These are phyloP conservation scores for Drosophila repletoides DNA, from an alignment of 1,140 invertebrate species.

Conservation along the genomic window DNA sequence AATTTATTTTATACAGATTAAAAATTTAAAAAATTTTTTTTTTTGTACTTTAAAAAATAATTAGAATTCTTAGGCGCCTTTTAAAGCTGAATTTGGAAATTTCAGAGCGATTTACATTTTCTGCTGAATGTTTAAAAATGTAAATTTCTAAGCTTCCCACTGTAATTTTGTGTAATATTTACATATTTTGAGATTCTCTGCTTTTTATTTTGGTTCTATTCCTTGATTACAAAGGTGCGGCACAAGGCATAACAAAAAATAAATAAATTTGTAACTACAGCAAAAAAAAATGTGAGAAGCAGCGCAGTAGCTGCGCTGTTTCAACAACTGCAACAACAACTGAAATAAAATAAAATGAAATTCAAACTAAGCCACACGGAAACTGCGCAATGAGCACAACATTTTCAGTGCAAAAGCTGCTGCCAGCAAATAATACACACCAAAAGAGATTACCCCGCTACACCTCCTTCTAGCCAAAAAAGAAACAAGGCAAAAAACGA, in stretches of 20 bases:
- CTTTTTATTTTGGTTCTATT: neutral
- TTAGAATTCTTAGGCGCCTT: no score
- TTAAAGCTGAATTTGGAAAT: no score
- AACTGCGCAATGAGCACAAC: constrained; percentile 60
- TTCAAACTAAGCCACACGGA: constrained; percentile 60
- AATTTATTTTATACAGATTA: no score
- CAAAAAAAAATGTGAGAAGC: constrained; percentile 9
- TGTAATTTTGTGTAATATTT: neutral
- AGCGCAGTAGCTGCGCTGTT: constrained; percentile 18
- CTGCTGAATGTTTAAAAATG: no score
- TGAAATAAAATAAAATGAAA: constrained; percentile 36
- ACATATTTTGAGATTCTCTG: neutral
- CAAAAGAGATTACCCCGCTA: constrained; percentile 36
- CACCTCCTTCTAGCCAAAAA: constrained; percentile 11
- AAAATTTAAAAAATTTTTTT: no score
- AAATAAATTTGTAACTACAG: constrained; percentile 3
- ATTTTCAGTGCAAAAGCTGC: constrained; percentile 38
- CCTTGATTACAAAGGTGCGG: constrained; percentile 34
- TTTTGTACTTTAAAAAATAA: no score
- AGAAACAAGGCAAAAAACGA: constrained; percentile 25
- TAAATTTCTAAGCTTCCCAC: neutral
- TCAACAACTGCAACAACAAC: constrained; percentile 14
- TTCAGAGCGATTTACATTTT: no score
- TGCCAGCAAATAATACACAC: constrained; percentile 30
- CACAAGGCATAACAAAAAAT: constrained; percentile 37